These are phyloP conservation scores for Agrotis segetum DNA, from an alignment of 2,888 invertebrate species.

Conservation along the genomic window DNA sequence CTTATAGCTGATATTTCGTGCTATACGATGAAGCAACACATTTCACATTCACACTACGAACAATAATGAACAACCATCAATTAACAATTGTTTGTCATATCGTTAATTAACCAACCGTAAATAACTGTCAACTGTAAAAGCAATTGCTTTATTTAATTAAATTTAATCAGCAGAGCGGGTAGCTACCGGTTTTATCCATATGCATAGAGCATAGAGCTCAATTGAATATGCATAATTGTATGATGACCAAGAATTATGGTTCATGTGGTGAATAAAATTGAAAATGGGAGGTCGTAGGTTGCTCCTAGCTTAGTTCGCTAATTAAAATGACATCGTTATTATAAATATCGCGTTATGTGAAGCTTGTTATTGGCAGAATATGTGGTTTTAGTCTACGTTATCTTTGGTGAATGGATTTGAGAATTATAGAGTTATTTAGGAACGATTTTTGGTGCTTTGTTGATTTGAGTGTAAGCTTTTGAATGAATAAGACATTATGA, in stretches of 20 bases:
- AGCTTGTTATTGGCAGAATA: slow-evolving; percentile 21
- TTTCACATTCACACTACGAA: slow-evolving; percentile 17
- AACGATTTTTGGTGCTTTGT: neutral
- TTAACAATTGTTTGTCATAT: slow-evolving; percentile 53
- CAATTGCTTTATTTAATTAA: slow-evolving; percentile 61
- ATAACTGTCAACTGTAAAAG: slow-evolving; percentile 41
- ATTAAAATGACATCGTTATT: slow-evolving; percentile 53
- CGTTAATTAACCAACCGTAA: slow-evolving; percentile 41
- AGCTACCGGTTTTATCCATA: slow-evolving; percentile 50
- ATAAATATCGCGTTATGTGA: slow-evolving; percentile 47
- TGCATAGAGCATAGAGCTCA: slow-evolving; percentile 51
- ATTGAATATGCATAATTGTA: slow-evolving; percentile 61
- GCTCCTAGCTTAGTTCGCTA: slow-evolving; percentile 33
- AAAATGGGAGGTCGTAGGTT: slow-evolving; percentile 56
- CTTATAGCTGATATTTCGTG: neutral
- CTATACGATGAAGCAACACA: slow-evolving; percentile 22
- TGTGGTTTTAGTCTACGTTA: slow-evolving; percentile 10
- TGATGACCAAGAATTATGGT: slow-evolving; percentile 48
- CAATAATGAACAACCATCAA: slow-evolving; percentile 39
- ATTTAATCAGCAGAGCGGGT: slow-evolving; percentile 60
- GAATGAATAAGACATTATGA: neutral
- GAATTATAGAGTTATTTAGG: neutral
- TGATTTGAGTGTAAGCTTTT: neutral
- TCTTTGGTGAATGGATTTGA: slow-evolving; percentile 1
- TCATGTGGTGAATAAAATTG: slow-evolving; percentile 42